Percentiles rank a stretch among this genome's conserved stretches.
Conservation (phyloP, 2,113 vertebrate species). For the Gnathochromis pfefferi region DNA sequence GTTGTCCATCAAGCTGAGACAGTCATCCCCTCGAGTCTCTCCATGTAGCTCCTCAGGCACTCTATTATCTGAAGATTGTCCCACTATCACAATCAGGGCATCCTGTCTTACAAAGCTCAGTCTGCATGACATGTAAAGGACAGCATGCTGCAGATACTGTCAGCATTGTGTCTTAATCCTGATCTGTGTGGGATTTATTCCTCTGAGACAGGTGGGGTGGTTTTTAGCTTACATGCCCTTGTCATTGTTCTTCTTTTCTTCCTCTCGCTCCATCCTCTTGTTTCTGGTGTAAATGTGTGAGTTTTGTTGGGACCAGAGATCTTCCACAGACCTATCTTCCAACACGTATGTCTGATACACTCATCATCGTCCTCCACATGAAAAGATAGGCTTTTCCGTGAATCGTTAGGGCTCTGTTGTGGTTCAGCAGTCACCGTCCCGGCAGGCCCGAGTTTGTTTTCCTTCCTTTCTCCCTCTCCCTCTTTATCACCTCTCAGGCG, state of each 20-base stretch:
- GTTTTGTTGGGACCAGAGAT: not conserved
- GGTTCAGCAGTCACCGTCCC: rapidly evolving
- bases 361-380: not conserved
- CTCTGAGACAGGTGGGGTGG: not conserved
- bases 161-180: not conserved
- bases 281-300: not conserved
- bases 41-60: not conserved
- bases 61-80: not conserved
- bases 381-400: rapidly evolving
- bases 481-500: not conserved
- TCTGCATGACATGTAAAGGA: not conserved
- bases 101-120: not conserved
- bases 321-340: not conserved
- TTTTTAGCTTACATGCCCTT: not conserved
- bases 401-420: not conserved
- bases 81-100: not conserved
- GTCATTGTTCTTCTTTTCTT: not conserved
- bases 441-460: not conserved
- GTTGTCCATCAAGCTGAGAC: not conserved
- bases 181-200: not conserved
- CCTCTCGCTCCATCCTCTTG: rapidly evolving
- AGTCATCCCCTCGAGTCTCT: not conserved
- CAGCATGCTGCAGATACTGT: not conserved
- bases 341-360: not conserved
- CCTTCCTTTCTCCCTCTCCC: not conserved